Evolutionary conservation across 2,113 vertebrate genomes (phyloP).

Genomic region (Herpetotheres cachinnans): DNA sequence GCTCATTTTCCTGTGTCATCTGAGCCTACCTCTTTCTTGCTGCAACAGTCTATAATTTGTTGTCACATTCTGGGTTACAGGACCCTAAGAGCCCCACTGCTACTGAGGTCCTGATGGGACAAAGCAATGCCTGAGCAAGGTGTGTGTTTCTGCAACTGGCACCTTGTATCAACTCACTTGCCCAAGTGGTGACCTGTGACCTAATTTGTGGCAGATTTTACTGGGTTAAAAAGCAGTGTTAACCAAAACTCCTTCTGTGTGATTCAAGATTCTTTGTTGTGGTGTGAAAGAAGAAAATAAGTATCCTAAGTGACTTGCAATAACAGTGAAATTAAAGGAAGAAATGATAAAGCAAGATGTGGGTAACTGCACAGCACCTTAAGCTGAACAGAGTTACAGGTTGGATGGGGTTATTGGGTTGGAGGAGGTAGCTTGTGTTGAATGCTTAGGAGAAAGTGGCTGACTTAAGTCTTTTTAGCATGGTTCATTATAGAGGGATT

Average conservation of each 20-base stretch:
- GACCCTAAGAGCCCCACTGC: not conserved
- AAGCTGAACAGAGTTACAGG: not conserved
- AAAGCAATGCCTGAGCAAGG: not conserved
- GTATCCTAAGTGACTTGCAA: not conserved
- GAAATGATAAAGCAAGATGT: not conserved
- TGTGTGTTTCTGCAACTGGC: not conserved
- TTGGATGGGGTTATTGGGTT: not conserved
- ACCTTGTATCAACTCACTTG: not conserved
- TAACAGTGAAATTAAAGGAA: not conserved
- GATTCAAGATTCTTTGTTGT: not conserved
- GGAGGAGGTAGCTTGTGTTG: not conserved
- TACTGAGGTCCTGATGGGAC: not conserved
- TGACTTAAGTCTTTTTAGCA: not conserved
- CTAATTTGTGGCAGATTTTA: not conserved
- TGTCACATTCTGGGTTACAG: not conserved
- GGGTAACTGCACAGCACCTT: not conserved
- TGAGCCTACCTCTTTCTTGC: not conserved
- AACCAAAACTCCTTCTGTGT: not conserved
- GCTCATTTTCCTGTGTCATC: not conserved
- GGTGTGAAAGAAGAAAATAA: not conserved
- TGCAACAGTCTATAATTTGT: not conserved
- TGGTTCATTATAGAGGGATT: not conserved
- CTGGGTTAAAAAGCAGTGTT: not conserved
- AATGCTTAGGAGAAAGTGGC: not conserved
- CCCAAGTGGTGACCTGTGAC: not conserved